Evolutionary conservation across 2,888 invertebrate species (phyloP).

Genomic region (Cephus spinipes): DNA sequence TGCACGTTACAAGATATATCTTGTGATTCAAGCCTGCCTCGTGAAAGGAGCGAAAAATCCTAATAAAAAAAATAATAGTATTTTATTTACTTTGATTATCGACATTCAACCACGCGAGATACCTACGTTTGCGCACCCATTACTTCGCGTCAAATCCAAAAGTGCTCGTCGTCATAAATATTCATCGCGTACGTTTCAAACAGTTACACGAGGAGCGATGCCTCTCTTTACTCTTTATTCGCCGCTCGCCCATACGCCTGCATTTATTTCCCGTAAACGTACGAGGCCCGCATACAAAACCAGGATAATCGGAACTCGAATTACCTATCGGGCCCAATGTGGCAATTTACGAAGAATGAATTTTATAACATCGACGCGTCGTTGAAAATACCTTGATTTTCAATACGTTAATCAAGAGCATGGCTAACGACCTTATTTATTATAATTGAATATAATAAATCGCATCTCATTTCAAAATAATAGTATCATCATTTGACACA

Average conservation of each 20-base stretch:
- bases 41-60: neutral
- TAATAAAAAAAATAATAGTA: neutral
- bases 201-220: neutral
- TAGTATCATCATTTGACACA: neutral
- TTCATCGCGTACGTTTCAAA: constrained; percentile 7
- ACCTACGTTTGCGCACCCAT: neutral
- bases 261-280: neutral
- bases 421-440: neutral
- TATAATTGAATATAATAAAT: neutral
- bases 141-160: constrained; percentile 1
- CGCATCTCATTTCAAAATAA: neutral
- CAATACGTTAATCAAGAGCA: neutral
- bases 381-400: neutral
- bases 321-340: neutral
- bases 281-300: neutral
- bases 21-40: neutral
- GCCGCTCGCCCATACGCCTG: neutral
- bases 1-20: neutral
- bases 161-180: constrained; percentile 3
- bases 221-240: neutral
- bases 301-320: neutral
- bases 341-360: neutral
- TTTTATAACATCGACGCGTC: neutral
- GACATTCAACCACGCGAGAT: neutral
- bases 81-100: neutral